These are phyloP conservation scores for Dryas iulia DNA, from an alignment of 1,140 invertebrate genomes.

Conservation along the genomic window DNA sequence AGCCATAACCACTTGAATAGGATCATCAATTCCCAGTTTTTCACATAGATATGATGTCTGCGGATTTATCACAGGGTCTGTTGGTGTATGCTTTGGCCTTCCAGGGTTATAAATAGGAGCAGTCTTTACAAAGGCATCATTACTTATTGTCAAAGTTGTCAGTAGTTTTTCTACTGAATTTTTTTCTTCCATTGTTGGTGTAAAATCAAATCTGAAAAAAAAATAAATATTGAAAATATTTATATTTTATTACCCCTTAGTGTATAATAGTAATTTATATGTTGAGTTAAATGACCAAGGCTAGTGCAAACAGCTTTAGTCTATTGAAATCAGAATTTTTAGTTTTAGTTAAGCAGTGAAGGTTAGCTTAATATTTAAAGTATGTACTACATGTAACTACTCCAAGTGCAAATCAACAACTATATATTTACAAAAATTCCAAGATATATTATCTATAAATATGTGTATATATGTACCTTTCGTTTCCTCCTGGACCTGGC, in stretches of 20 bases:
- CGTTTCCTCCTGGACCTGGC: conserved; percentile 86
- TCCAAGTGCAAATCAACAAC: too few relatives aligned
- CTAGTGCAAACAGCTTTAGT: too few relatives aligned
- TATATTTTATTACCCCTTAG: too few relatives aligned
- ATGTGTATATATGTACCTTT: conserved; percentile 82
- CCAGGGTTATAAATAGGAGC: conserved; percentile 83
- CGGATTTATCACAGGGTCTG: conserved; percentile 84
- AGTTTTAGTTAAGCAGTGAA: too few relatives aligned
- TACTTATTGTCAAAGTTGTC: conserved; percentile 83
- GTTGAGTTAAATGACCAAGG: too few relatives aligned
- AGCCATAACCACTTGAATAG: conserved; percentile 65
- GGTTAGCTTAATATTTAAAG: too few relatives aligned
- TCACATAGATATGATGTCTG: conserved; percentile 92
- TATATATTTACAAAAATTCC: too few relatives aligned
- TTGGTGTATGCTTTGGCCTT: conserved; percentile 52
- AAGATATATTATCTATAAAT: too few relatives aligned
- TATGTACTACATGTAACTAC: too few relatives aligned
- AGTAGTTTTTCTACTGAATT: conserved; percentile 84
- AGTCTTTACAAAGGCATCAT: conserved; percentile 89
- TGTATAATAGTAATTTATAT: too few relatives aligned
- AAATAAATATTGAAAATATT: too few relatives aligned
- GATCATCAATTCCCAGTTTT: conserved; percentile 82
- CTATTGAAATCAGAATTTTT: too few relatives aligned
- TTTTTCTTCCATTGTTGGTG: conserved; percentile 88
- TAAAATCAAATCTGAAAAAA: conserved; percentile 85